Percentiles rank a stretch among this genome's conserved stretches.
Conservation (phyloP, 2,113 vertebrate genomes). For the Paedocypris sp. region DNA sequence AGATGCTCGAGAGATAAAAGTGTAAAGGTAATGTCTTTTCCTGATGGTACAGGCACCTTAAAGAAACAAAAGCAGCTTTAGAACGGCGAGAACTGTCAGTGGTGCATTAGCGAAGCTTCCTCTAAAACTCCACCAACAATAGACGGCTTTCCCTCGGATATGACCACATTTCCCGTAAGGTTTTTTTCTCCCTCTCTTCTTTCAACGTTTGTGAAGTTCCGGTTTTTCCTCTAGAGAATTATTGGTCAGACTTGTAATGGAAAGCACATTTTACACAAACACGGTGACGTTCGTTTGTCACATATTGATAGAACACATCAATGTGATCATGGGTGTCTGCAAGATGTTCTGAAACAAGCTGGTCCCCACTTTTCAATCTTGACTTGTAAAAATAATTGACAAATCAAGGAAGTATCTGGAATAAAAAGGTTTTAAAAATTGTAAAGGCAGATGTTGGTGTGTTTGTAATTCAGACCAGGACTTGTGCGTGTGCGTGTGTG, state of each 20-base stretch:
- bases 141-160: conserved; percentile 54
- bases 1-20: conserved; percentile 23
- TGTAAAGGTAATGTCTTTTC: conserved; percentile 18
- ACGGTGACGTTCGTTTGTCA: too few species aligned
- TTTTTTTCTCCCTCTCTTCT: conserved; percentile 1
- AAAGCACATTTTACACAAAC: too few species aligned
- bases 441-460: too few species aligned
- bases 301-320: too few species aligned
- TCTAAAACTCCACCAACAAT: conserved; percentile 51
- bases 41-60: conserved; percentile 18
- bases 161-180: conserved; percentile 52
- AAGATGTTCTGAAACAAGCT: too few species aligned
- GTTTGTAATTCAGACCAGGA: too few species aligned
- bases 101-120: conserved; percentile 53
- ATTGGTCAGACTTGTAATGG: too few species aligned
- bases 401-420: too few species aligned
- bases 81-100: conserved; percentile 31
- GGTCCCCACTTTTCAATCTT: too few species aligned
- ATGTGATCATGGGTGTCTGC: too few species aligned
- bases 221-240: not conserved
- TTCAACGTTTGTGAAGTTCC: not conserved
- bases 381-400: too few species aligned
- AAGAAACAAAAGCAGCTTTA: not conserved
- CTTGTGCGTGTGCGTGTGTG: not conserved
- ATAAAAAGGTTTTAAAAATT: too few species aligned